phyloP scores from a whole-genome alignment of 1,140 invertebrate species.

The Kradibia gibbosae region DNA sequence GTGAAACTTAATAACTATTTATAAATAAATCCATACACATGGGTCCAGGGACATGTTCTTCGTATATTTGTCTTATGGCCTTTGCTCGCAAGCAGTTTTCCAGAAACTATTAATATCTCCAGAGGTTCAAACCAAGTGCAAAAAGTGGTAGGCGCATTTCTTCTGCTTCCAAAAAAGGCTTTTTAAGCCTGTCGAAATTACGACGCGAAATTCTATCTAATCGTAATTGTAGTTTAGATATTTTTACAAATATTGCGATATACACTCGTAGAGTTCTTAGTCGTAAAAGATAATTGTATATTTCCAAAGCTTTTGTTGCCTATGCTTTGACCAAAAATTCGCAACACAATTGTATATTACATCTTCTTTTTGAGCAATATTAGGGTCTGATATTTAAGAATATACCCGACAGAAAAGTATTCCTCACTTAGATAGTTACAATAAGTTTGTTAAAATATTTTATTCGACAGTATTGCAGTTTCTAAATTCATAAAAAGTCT shows the following conservation, averaged over 20 bases:
- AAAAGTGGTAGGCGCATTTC: neutral
- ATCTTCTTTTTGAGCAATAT: neutral
- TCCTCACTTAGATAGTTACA: too few species aligned
- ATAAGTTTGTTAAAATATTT: too few species aligned
- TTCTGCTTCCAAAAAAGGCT: neutral
- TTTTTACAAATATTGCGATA: neutral
- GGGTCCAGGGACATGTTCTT: neutral
- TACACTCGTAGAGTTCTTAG: neutral
- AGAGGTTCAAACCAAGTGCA: neutral
- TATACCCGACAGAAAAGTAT: too few species aligned
- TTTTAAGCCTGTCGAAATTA: neutral
- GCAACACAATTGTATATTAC: neutral
- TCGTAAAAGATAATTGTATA: slow-evolving; percentile 4
- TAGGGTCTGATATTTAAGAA: neutral
- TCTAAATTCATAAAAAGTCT: too few species aligned
- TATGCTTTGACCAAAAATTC: neutral
- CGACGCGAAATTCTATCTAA: neutral
- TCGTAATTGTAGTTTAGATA: neutral
- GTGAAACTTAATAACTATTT: neutral
- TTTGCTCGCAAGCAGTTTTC: neutral
- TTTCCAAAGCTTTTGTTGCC: neutral
- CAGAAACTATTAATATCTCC: neutral
- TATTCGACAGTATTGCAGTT: too few species aligned
- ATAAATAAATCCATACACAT: neutral
- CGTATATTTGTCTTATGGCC: neutral